phyloP scores from a whole-genome alignment of 2,888 invertebrate species.

The Nasonovia ribisnigri region DNA sequence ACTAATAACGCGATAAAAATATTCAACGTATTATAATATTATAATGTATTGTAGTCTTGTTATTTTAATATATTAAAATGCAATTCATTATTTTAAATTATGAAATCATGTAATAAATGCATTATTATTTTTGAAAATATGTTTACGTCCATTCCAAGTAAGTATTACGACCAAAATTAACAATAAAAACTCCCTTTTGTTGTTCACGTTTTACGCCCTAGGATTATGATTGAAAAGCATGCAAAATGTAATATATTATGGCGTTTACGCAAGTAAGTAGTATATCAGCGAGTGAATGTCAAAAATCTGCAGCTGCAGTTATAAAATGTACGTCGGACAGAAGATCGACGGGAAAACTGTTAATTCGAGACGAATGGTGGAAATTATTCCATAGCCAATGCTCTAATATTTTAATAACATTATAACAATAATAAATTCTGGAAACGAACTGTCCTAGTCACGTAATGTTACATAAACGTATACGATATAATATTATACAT shows the following conservation, averaged over 20 bases:
- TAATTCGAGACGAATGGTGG: not conserved
- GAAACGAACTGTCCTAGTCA: not conserved
- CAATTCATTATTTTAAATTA: not conserved
- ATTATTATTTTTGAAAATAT: not conserved
- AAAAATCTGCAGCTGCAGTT: not conserved
- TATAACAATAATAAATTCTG: not conserved
- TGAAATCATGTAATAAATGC: not conserved
- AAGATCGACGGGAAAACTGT: not conserved
- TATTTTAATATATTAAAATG: not conserved
- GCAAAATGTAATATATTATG: not conserved
- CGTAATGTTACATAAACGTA: too few species aligned
- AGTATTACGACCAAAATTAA: not conserved
- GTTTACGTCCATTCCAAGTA: slow-evolving; percentile 1
- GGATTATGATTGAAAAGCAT: not conserved
- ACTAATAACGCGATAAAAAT: not conserved
- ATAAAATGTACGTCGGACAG: not conserved
- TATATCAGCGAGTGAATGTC: slow-evolving; percentile 13
- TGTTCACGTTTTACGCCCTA: not conserved
- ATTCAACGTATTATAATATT: not conserved
- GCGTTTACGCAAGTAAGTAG: not conserved
- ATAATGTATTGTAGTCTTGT: not conserved
- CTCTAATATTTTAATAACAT: not conserved
- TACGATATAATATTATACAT: not conserved
- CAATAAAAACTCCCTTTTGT: slow-evolving; percentile 33
- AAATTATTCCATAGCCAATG: not conserved